These are phyloP conservation scores for Laspeyria flexula DNA, from an alignment of 2,888 invertebrate genomes.

Conservation along the genomic window DNA sequence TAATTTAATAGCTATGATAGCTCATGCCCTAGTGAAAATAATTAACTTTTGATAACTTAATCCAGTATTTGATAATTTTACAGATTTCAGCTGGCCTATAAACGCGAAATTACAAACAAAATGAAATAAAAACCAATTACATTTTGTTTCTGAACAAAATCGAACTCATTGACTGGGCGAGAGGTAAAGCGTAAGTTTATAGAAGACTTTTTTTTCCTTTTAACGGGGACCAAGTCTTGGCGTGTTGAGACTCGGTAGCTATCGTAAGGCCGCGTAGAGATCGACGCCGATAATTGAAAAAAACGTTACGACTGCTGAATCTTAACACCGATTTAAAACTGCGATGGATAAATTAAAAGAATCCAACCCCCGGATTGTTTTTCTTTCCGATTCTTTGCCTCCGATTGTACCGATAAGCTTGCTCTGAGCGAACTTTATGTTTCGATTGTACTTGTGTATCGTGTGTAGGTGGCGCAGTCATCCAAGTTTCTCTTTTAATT, in stretches of 20 bases:
- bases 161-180: constrained; percentile 50
- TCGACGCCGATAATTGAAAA: constrained; percentile 79
- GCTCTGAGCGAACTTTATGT: constrained; percentile 78
- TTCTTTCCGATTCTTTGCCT: constrained; percentile 68
- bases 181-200: constrained; percentile 52
- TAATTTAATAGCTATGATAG: neutral
- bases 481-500: constrained; percentile 52
- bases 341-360: constrained; percentile 83
- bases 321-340: constrained; percentile 83
- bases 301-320: constrained; percentile 79
- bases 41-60: neutral
- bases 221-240: constrained; percentile 48
- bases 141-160: constrained; percentile 31
- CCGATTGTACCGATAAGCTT: constrained; percentile 75
- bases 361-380: constrained; percentile 73
- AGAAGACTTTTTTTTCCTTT: constrained; percentile 47
- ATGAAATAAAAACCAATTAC: constrained; percentile 25
- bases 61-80: too few relatives aligned
- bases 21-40: neutral
- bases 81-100: neutral
- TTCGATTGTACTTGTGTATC: constrained; percentile 65
- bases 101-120: neutral
- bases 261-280: constrained; percentile 76
- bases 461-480: constrained; percentile 68
- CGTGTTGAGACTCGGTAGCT: constrained; percentile 72